A percentile compares a stretch with the other conserved stretches of the same genome.
Evolutionary conservation across 2,888 invertebrate genomes (phyloP).

Genomic region (Holacanthella duospinosa): DNA sequence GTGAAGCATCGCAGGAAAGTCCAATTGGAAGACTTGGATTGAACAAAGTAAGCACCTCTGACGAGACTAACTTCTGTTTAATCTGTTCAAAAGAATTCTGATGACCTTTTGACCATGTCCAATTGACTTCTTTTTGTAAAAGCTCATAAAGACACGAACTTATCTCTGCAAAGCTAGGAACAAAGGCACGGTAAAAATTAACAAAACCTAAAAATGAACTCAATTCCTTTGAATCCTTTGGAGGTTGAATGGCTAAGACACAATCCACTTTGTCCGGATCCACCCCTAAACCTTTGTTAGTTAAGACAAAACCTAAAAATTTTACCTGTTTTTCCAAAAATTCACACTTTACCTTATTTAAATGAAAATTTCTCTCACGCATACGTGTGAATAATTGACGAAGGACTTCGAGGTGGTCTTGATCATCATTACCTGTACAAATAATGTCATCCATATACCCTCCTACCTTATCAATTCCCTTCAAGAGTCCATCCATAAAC

Average conservation of each 20-base stretch:
- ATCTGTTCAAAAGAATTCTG: slow-evolving; percentile 38
- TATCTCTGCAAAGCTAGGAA: slow-evolving; percentile 37
- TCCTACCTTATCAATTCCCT: slow-evolving; percentile 36
- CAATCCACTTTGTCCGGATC: no score
- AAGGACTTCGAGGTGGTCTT: slow-evolving; percentile 33
- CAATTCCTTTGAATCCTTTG: slow-evolving; percentile 33
- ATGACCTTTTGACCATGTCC: slow-evolving; percentile 38
- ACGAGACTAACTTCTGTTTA: slow-evolving; percentile 34
- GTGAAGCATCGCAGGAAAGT: slow-evolving; percentile 40
- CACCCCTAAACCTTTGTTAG: no score
- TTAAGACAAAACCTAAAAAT: slow-evolving; percentile 39
- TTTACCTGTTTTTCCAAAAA: slow-evolving; percentile 35
- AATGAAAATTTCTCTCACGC: slow-evolving; percentile 31
- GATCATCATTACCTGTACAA: slow-evolving; percentile 22
- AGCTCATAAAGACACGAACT: slow-evolving; percentile 38
- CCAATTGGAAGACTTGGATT: slow-evolving; percentile 37
- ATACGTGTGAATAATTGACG: slow-evolving; percentile 35
- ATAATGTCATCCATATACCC: slow-evolving; percentile 39
- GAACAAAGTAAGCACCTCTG: slow-evolving; percentile 38
- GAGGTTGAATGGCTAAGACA: slow-evolving; percentile 34
- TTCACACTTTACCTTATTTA: slow-evolving; percentile 39
- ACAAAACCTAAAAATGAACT: slow-evolving; percentile 39
- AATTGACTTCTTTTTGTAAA: slow-evolving; percentile 36
- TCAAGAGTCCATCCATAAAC: slow-evolving; percentile 39
- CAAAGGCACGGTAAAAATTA: slow-evolving; percentile 41